Evolutionary conservation across 2,797 vertebrate genomes (phyloP).

Genomic region (Aplochiton taeniatus): DNA sequence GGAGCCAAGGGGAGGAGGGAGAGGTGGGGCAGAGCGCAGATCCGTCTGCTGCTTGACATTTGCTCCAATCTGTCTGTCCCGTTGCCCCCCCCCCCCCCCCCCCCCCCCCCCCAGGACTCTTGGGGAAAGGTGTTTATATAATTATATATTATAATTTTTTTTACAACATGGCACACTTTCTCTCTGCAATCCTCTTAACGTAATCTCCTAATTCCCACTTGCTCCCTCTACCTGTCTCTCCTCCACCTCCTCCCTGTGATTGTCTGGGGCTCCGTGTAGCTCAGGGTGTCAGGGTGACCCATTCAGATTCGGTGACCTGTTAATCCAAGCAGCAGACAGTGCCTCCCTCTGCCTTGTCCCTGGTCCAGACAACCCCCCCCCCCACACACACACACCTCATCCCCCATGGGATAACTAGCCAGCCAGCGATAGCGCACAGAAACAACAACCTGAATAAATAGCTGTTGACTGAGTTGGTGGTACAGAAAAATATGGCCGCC

Average conservation of each 20-base stretch:
- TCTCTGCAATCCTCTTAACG: slow-evolving; percentile 39
- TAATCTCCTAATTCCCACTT: slow-evolving; percentile 24
- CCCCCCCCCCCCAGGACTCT: slow-evolving; percentile 8
- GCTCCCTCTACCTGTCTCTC: slow-evolving; percentile 3
- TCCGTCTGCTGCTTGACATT: slow-evolving; percentile 20
- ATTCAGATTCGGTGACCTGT: slow-evolving; percentile 7
- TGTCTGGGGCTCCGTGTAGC: neutral
- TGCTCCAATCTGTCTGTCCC: slow-evolving; percentile 9
- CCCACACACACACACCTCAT: neutral
- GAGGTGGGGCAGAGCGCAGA: neutral
- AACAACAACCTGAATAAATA: too few species aligned
- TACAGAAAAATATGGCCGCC: too few species aligned
- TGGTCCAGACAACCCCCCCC: neutral
- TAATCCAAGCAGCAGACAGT: slow-evolving; percentile 2
- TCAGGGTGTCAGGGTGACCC: slow-evolving; percentile 3
- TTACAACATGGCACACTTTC: slow-evolving; percentile 25
- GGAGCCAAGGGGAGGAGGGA: neutral
- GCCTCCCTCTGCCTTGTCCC: neutral
- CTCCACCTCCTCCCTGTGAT: neutral
- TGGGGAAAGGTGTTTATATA: neutral
- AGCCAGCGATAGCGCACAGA: too few species aligned
- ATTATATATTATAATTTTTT: too few species aligned
- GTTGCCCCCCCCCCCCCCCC: too few species aligned
- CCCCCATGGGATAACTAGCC: too few species aligned
- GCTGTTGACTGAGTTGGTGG: too few species aligned